Percentiles rank a stretch among this genome's conserved stretches.
These are phyloP conservation scores for Pseudomyrmex flavicornis DNA, from an alignment of 1,140 invertebrate genomes.

Conservation along the genomic window DNA sequence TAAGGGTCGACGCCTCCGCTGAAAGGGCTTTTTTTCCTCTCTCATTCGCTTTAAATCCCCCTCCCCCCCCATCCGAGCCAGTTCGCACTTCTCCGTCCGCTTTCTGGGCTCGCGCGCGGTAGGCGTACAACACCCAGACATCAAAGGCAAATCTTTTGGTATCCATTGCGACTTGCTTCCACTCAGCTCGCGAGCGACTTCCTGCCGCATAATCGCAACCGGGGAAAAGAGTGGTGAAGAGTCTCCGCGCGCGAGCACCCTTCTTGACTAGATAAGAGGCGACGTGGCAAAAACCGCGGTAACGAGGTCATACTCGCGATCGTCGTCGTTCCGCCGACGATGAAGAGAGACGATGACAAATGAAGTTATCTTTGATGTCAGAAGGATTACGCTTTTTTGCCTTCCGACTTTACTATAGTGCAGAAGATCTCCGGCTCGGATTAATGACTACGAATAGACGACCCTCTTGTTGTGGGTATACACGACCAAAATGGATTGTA, in stretches of 20 bases:
- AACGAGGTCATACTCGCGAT: constrained; percentile 63
- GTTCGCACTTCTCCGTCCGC: constrained; percentile 36
- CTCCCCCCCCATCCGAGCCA: constrained; percentile 1
- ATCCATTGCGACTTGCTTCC: constrained; percentile 50
- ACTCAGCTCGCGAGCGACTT: constrained; percentile 43
- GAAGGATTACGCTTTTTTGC: constrained; percentile 42
- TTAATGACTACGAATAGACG: constrained; percentile 39
- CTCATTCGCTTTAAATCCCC: constrained; percentile 56
- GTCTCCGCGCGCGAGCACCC: not conserved
- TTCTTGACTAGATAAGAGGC: constrained; percentile 52
- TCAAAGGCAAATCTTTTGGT: constrained; percentile 75
- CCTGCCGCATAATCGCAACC: constrained; percentile 66
- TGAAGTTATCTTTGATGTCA: constrained; percentile 47
- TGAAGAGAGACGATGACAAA: constrained; percentile 21
- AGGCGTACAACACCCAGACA: constrained; percentile 89
- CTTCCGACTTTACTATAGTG: constrained; percentile 2
- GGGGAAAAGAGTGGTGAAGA: constrained; percentile 39
- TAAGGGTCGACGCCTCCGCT: constrained; percentile 81
- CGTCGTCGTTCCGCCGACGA: not conserved
- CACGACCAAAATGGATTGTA: constrained; percentile 32
- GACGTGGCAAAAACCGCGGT: constrained; percentile 26
- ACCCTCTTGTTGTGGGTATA: not conserved
- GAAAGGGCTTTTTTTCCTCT: constrained; percentile 75
- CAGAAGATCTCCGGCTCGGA: constrained; percentile 13
- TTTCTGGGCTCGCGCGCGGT: constrained; percentile 88